A percentile compares a stretch with the other conserved stretches of the same genome.
phyloP scores from a whole-genome alignment of 2,113 vertebrate genomes.

The Strix uralensis region DNA sequence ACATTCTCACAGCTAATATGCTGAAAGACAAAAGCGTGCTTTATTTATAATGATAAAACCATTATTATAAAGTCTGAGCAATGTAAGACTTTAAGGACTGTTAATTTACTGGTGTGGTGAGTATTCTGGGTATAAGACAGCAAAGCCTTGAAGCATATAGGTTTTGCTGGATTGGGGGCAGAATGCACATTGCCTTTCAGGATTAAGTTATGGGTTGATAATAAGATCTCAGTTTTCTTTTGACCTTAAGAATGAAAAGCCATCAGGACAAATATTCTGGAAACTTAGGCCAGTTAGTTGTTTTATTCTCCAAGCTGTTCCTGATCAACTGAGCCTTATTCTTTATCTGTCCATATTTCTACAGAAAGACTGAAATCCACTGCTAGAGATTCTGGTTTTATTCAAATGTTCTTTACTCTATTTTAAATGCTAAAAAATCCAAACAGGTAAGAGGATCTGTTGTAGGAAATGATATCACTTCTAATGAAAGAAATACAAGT shows the following conservation, averaged over 20 bases:
- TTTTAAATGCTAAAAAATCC: not conserved
- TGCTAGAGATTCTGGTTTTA: not conserved
- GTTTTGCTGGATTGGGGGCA: not conserved
- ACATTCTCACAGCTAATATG: not conserved
- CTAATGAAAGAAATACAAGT: not conserved
- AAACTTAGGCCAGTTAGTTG: not conserved
- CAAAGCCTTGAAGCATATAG: not conserved
- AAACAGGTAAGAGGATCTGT: not conserved
- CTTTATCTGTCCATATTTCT: not conserved
- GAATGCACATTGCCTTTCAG: not conserved
- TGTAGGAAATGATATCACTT: not conserved
- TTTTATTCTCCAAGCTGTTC: not conserved
- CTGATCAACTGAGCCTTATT: not conserved
- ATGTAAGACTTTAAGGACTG: not conserved
- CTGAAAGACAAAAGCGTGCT: not conserved
- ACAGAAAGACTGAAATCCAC: not conserved
- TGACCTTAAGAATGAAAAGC: not conserved
- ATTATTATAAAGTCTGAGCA: not conserved
- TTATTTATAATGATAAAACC: not conserved
- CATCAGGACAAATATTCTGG: not conserved
- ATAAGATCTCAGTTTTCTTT: not conserved
- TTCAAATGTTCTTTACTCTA: not conserved
- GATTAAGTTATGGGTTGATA: not conserved
- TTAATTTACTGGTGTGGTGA: not conserved
- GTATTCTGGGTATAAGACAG: not conserved